Evolutionary conservation across 2,113 vertebrate species (phyloP), one percentile per base, ranked within the genome.

Genomic region (Anoplopoma fimbria): DNA sequence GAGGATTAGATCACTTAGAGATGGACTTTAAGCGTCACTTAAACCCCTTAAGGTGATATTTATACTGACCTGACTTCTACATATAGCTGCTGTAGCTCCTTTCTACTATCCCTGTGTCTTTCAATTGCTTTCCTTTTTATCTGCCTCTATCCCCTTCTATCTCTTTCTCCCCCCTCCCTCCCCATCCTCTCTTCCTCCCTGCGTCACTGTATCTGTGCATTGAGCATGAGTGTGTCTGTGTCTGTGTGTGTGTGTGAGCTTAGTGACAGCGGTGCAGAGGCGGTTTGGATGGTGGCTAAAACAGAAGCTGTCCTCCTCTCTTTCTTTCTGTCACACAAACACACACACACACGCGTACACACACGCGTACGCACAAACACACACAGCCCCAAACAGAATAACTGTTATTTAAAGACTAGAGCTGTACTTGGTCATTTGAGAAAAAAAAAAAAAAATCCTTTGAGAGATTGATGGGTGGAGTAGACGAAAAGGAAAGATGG

Each of bases 391-490:
- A 85, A 83, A 89, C 84, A 85, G 84, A 89, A 91, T 89, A 77
- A 90, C 87, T 88, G 90, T 93, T 91, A 90, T 92, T 92, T 92
- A 92, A 89, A 87, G 91, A 87, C 53, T 2, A 79, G 88, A 87
- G 78, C 73, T 81, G 69, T 65, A 78, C 73, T 87, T 25, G 79
- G 78, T 92, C 84, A 87, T 91, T 85, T 75, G n/a, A 51, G 70
- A 21, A 38, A 71, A 58, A 53, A 21, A 70, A 49, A 47, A 8
- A 74, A 82, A 60, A 77, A 49, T 25, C 79, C 73, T 78, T 1
- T 12, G 85, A 86, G 86, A 86, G 79, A 90, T 55, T 57, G 72
- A 85, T 83, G 71, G 63, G 68, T 63, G 81, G 67, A 81, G 74
- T 38, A 69, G 68, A 80, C 12, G 74, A 71, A 42, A 45, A 74